A percentile compares a stretch with the other conserved stretches of the same genome.
Conservation (phyloP, 2,888 invertebrate genomes). For the Tortrix viridana region DNA sequence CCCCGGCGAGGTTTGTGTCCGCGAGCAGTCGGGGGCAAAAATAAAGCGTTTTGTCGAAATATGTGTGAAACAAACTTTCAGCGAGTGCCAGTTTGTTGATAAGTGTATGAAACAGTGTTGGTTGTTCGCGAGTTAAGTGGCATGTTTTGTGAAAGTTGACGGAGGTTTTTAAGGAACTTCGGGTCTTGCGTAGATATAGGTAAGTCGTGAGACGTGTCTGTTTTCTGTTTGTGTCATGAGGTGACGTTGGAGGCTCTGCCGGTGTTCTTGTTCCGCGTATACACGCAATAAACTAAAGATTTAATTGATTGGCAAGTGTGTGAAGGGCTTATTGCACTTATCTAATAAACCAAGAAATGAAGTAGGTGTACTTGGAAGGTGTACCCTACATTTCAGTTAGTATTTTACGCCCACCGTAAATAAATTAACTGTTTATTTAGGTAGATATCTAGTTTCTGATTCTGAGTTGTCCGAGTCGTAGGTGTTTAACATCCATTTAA, state of each 20-base stretch:
- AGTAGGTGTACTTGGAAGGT: no score
- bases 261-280: slow-evolving; percentile 3
- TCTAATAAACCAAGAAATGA: no score
- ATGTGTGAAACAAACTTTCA: slow-evolving; percentile 74
- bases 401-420: no score
- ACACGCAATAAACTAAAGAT: not conserved
- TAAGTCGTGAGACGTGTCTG: slow-evolving; percentile 43
- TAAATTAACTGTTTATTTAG: no score
- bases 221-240: slow-evolving; percentile 37
- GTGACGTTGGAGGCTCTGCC: slow-evolving; percentile 41
- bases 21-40: slow-evolving; percentile 46
- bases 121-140: slow-evolving; percentile 71
- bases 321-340: not conserved
- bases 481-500: no score
- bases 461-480: no score
- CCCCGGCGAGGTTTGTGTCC: slow-evolving; percentile 61
- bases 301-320: not conserved
- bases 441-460: no score
- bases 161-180: slow-evolving; percentile 68
- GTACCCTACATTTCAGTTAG: no score
- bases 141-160: slow-evolving; percentile 79
- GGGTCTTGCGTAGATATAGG: slow-evolving; percentile 59
- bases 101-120: slow-evolving; percentile 71
- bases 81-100: slow-evolving; percentile 65
- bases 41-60: slow-evolving; percentile 61